A percentile compares a stretch with the other conserved stretches of the same genome.
Conservation (phyloP, 1,140 invertebrate species). For the Anadara kagoshimensis region DNA sequence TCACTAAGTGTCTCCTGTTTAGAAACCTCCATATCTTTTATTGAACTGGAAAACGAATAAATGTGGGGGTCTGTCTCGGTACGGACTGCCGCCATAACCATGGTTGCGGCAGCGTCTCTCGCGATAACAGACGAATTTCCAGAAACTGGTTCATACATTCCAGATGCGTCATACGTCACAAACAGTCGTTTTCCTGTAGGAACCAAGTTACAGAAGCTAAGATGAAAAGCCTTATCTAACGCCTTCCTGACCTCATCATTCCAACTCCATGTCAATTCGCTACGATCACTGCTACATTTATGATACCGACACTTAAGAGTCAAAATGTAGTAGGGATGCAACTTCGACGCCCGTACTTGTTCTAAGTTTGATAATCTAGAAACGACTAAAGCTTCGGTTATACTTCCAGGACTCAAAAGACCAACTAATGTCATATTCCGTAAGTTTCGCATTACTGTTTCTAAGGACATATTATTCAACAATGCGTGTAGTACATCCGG, state of each 20-base stretch:
- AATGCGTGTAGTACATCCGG: too few species aligned
- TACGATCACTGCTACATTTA: slow-evolving; percentile 76
- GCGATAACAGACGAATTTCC: slow-evolving; percentile 44
- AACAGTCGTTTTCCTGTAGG: slow-evolving; percentile 76
- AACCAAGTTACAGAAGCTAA: slow-evolving; percentile 74
- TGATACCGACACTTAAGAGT: slow-evolving; percentile 77
- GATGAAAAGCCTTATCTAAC: slow-evolving; percentile 69
- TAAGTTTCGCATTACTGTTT: slow-evolving; percentile 5
- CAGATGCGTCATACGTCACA: slow-evolving; percentile 77
- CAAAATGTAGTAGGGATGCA: slow-evolving; percentile 79
- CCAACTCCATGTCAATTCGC: slow-evolving; percentile 62
- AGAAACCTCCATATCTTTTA: not conserved
- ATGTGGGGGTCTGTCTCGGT: slow-evolving; percentile 53
- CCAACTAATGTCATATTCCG: not conserved
- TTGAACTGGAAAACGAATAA: slow-evolving; percentile 51
- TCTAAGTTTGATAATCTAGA: slow-evolving; percentile 58
- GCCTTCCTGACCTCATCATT: slow-evolving; percentile 60
- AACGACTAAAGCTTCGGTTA: not conserved
- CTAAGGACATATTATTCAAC: not conserved
- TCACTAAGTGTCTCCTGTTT: not conserved
- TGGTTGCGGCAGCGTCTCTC: slow-evolving; percentile 50
- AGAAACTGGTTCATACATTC: slow-evolving; percentile 67
- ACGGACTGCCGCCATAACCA: slow-evolving; percentile 55
- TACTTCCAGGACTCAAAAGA: not conserved
- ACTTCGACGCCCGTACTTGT: slow-evolving; percentile 73